A percentile compares a stretch with the other conserved stretches of the same genome.
These are phyloP conservation scores for Lagopus leucura DNA, from an alignment of 2,113 vertebrate species.

Conservation along the genomic window DNA sequence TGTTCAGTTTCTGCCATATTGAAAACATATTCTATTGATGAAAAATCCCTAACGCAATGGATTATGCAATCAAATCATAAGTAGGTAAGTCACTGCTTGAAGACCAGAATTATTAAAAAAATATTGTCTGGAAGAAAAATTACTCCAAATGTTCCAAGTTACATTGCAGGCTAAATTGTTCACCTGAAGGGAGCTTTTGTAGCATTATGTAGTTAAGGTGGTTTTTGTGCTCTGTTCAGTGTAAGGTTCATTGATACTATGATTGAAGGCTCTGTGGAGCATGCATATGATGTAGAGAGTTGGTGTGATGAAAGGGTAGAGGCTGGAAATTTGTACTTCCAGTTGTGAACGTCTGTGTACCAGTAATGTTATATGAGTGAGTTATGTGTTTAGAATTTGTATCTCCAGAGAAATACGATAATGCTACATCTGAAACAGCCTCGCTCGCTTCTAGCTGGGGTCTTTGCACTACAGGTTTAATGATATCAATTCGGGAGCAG, in stretches of 20 bases:
- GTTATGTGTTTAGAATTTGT: neutral
- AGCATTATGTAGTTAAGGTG: neutral
- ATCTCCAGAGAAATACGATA: neutral
- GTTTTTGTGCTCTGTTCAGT: neutral
- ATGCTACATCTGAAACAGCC: neutral
- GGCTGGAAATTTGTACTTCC: neutral
- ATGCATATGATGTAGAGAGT: accelerated
- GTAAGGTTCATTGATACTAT: neutral
- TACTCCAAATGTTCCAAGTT: neutral
- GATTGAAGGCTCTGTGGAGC: neutral
- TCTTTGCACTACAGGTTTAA: neutral
- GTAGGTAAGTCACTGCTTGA: neutral
- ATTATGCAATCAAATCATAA: neutral
- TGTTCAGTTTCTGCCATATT: neutral
- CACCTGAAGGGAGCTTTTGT: neutral
- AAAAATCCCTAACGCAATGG: neutral
- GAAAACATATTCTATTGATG: neutral
- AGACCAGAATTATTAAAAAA: neutral
- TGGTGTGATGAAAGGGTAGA: neutral
- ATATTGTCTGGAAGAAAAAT: neutral
- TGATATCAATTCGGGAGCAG: neutral
- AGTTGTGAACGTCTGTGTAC: neutral
- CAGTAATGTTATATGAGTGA: neutral
- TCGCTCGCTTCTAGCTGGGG: neutral
- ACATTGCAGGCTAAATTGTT: neutral